Base-by-base conservation (phyloP, 2,797 vertebrate species). In the Notolabrus celidotus region DNA sequence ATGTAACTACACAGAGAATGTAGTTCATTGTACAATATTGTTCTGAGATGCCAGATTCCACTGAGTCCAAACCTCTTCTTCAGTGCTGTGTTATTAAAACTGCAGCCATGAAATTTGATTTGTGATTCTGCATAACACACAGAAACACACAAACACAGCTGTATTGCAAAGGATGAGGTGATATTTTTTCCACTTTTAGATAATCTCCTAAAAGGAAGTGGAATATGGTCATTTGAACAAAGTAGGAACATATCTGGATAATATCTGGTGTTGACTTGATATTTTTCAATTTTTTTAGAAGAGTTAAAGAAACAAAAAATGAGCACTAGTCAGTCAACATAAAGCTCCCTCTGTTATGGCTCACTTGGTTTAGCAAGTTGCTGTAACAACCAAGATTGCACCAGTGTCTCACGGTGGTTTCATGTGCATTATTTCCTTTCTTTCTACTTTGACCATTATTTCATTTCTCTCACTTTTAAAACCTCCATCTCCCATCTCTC, bases 11-110 rank as follows among this genome's bases (percentile, higher is more conserved):
- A 58, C 53, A 65, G 42, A 74, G 60, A 79, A 63, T 74, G 67
- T 16, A 54, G 29, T 67, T 50, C 58, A 73, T 58, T 79, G 87
- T 84, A 27, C 52, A 22, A 56, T 74, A 71, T 83, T 79, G 51
- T 77, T 74, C 9, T 11, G 67, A 61, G 67, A 79, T 67, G 36
- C 29, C 38, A 23, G 41, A 74, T 67, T 60, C 49, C 62, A 74
- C 58, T 15, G 7, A 59, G 63, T 38, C 56, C 47, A 20, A 55
- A 71, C 55, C 55, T 47, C 60, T 45, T 42, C 34, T 59, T 68
- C 61, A 59, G 33, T 46, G 34, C 67, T 68, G 12, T 66, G 23
- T 61, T 75, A 67, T 38, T 77, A 69, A 57, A 55, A 17, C 34
- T 53, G 56, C 62, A 51, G 53, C 59, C 34, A 59, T 82, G 34